These are phyloP conservation scores for Entomobrya proxima DNA, from an alignment of 2,888 invertebrate species.

Conservation along the genomic window DNA sequence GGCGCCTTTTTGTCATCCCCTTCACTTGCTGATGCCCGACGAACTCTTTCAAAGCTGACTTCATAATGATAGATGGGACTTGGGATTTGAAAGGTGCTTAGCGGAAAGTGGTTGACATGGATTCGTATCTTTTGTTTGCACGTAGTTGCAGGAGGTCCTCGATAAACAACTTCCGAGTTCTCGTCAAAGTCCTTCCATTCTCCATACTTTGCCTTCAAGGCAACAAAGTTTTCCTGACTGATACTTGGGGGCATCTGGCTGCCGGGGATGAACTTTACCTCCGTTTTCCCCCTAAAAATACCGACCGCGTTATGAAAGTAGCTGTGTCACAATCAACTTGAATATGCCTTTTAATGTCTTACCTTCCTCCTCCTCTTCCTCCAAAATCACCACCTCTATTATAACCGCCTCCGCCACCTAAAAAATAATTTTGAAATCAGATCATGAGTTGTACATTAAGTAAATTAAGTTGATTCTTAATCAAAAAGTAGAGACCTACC, in stretches of 20 bases:
- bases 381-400: background rate
- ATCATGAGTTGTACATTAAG: too few species aligned
- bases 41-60: slow-evolving; percentile 35
- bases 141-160: slow-evolving; percentile 14
- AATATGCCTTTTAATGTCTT: background rate
- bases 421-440: background rate
- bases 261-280: background rate
- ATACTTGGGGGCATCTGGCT: background rate
- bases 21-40: background rate
- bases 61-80: slow-evolving; percentile 39
- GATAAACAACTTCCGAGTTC: background rate
- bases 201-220: background rate
- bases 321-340: too few species aligned
- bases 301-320: too few species aligned
- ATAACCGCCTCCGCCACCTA: slow-evolving; percentile 20
- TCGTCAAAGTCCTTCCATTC: slow-evolving; percentile 36
- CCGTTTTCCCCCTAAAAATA: too few species aligned
- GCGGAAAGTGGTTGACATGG: slow-evolving; percentile 39
- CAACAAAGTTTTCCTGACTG: background rate
- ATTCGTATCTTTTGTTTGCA: slow-evolving; percentile 1
- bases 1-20: background rate
- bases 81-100: slow-evolving; percentile 29
- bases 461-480: too few species aligned
- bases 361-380: background rate
- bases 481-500: background rate